phyloP scores from a whole-genome alignment of 2,797 vertebrate species.

The Chromobotia macracanthus region DNA sequence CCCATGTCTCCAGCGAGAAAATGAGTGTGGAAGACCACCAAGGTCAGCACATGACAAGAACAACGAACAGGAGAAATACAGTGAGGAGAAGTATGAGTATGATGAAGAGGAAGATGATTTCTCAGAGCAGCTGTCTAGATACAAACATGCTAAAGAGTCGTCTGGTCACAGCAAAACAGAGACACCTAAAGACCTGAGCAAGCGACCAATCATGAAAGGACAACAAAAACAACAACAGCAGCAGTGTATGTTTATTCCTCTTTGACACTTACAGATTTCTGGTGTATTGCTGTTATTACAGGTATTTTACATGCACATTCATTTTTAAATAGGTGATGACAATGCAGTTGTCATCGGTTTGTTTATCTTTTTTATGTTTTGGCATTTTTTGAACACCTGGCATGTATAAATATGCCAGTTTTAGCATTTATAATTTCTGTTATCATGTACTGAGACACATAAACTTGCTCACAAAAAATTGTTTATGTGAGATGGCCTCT shows the following conservation, averaged over 20 bases:
- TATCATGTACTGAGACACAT: too few species aligned
- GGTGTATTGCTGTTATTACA: neutral
- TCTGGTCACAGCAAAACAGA: conserved; percentile 72
- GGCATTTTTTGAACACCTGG: too few species aligned
- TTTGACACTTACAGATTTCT: neutral
- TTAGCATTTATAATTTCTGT: too few species aligned
- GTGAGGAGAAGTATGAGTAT: conserved; percentile 91
- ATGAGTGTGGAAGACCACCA: conserved; percentile 78
- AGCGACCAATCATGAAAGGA: conserved; percentile 86
- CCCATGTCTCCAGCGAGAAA: conserved; percentile 78
- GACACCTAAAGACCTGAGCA: conserved; percentile 76
- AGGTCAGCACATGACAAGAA: conserved; percentile 85
- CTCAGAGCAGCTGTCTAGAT: conserved; percentile 87
- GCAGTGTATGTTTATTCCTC: conserved; percentile 74
- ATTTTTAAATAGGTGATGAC: too few species aligned
- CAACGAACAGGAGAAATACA: conserved; percentile 89
- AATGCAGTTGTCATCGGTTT: too few species aligned
- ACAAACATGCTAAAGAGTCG: conserved; percentile 86
- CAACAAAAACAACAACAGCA: conserved; percentile 77
- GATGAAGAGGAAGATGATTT: conserved; percentile 92
- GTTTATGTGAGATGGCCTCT: neutral
- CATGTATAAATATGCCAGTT: too few species aligned
- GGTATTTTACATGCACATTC: too few species aligned
- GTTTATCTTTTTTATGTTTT: too few species aligned
- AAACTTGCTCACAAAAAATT: neutral